Base-by-base conservation (phyloP, 2,888 invertebrate genomes). In the Aphidoletes aphidimyza region DNA sequence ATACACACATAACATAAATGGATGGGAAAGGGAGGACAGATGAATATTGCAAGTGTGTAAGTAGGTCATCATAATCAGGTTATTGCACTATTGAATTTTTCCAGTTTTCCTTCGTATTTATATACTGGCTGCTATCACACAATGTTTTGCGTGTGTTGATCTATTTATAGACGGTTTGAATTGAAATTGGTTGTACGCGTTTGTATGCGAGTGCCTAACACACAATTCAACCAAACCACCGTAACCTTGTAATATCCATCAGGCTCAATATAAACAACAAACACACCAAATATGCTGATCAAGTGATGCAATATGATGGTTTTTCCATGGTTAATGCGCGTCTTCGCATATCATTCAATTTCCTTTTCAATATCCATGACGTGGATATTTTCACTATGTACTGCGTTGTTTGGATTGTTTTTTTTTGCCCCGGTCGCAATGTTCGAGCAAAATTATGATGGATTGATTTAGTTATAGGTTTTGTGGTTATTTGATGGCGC, bases 51-150 rank as follows among this genome's bases (percentile, higher is more conserved):
- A 26, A 19, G 54, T 26, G 26, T 19, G 19, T 54, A 54, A 22
- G 26, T 54, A 54, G 54, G 54, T 54, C 54, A 54, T 54, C 54
- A 54, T 54, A 54, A 54, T 54, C 54, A 54, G 54, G 54, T 54
- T 54, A 54, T 54, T 54, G 54, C 54, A 54, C 54, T 54, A 54
- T 54, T 54, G 54, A 54, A 54, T 54, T 54, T 54, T 54, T 54
- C 54, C 54, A 54, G 22, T 54, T 49, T 49, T 54, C 54, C 26
- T 54, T 54, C 54, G 54, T 26, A 22, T 26, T 49, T 26, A 11
- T 54, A 54, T 54, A 26, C 26, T 22, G 17, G 54, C n/a, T n/a
- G n/a, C n/a, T n/a, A n/a, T n/a, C n/a, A n/a, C n/a, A n/a, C n/a
- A n/a, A n/a, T n/a, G n/a, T n/a, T n/a, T n/a, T n/a, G n/a, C n/a